Evolutionary conservation across 2,888 invertebrate genomes (phyloP), one percentile per base, ranked within the genome.

Genomic region (Leucoma salicis): DNA sequence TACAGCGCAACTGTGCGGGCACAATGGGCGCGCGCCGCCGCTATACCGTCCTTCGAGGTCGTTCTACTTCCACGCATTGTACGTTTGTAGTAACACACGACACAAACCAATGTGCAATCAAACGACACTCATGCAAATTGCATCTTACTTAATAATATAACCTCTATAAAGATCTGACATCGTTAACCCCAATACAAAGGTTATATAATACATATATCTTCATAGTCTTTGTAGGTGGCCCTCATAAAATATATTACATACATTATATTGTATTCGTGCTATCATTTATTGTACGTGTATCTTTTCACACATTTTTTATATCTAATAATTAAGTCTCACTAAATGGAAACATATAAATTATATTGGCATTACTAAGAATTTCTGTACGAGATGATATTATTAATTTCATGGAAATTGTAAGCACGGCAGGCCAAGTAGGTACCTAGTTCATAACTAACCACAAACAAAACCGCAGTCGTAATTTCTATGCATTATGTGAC

Each of bases 21-120:
- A 61, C 60, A 63, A 63, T 54, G 66, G 63, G 65, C 53, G 43
- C 50, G 48, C 65, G 58, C 43, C 35, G 38, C 21, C 28, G 16
- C 32, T 13, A 25, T 24, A 28, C 59, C 76, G 77, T 74, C 82
- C 82, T 82, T 81, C 76, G 78, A 78, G 84, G 82, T 82, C 82
- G 82, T 76, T 78, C 71, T 57, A 74, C 72, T 77, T 72, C 66
- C 66, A 66, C 48, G 46, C 49, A 48, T 45, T 13, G 21, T 29
- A 29, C 4, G 4, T 27, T n/a, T 27, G n/a, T 27, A 2, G 27
- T 6, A 27, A 35, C 27, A 33, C 35, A 38, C 33, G 38, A 28
- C 29, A 27, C 36, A 16, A 15, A 34, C 24, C 8, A 25, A 13
- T 24, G 14, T 18, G 16, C n/a, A 27, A 7, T 16, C 25, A 35